phyloP scores from a whole-genome alignment of 2,888 invertebrate genomes.

The Schizotus pectinicornis region DNA sequence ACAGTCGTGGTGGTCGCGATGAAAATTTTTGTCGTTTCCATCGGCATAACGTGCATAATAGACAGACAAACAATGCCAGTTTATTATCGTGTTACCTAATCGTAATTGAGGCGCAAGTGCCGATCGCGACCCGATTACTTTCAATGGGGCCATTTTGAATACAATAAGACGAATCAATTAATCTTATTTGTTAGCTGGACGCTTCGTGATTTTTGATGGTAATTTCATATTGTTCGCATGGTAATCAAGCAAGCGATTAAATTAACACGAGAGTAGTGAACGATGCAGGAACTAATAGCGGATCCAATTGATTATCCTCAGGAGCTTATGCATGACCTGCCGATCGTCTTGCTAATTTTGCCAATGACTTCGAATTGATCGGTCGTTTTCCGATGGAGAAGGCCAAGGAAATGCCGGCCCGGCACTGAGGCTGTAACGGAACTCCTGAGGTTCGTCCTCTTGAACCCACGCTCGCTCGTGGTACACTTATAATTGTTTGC shows the following conservation, averaged over 20 bases:
- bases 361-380: no score
- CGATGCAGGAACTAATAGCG: no score
- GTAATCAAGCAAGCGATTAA: background rate
- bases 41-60: constrained; percentile 1
- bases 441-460: no score
- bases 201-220: constrained; percentile 2
- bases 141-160: constrained; percentile 26
- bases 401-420: no score
- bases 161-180: constrained; percentile 30
- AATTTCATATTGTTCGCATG: constrained; percentile 15
- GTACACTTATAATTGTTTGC: no score
- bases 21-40: background rate
- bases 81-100: constrained; percentile 21
- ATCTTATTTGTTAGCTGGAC: constrained; percentile 9
- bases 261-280: no score
- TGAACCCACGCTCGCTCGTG: no score
- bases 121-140: constrained; percentile 12
- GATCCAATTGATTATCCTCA: no score
- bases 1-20: constrained; percentile 1
- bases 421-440: no score
- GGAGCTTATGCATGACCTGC: no score
- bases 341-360: no score
- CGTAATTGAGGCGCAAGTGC: constrained; percentile 1
- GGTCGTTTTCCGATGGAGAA: no score
- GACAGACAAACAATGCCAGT: background rate